Evolutionary conservation across 2,113 vertebrate species (phyloP), one percentile per base, ranked within the genome.

Genomic region (Mesitornis unicolor): DNA sequence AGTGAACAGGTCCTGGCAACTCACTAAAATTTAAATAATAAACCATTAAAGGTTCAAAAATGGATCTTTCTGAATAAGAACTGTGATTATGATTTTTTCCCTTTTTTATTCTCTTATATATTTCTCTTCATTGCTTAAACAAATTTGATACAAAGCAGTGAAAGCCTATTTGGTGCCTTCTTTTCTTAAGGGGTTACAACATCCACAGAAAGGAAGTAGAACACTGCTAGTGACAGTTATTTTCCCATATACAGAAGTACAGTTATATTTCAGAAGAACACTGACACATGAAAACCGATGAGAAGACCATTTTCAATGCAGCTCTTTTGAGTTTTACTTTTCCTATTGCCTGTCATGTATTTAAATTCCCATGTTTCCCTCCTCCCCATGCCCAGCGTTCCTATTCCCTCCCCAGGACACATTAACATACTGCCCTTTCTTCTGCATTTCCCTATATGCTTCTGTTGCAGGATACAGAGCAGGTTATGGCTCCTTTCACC

Each of bases 231-330:
- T 28, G 65, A 16, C 1, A 59, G 10, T 16, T 51, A 56, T 56
- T 64, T 42, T 40, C 42, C 3, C 51, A 28, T 6, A 53, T 11
- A 35, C 2, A 57, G 45, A 76, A 76, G 54, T 20, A 67, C 4
- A 59, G 21, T 47, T 33, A 3, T 6, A 54, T 56, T 76, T 51
- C 60, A 78, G 74, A 87, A 77, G 20, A 74, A 65, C 24, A 29
- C 2, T 14, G n/a, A 47, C 0, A 1, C 10, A 0, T 53, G 21
- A 73, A 42, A 88, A 82, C 8, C 63, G 25, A 24, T 6, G 9
- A 67, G 50, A 84, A 36, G 11, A 68, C 7, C 11, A 81, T 51
- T 36, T 16, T 16, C 61, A 59, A 4, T 5, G 25, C 35, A 75
- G 38, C 24, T 45, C 13, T 26, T 51, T 17, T 22, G 16, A 70